phyloP scores from a whole-genome alignment of 2,888 invertebrate species.

The Torymus auratus region DNA sequence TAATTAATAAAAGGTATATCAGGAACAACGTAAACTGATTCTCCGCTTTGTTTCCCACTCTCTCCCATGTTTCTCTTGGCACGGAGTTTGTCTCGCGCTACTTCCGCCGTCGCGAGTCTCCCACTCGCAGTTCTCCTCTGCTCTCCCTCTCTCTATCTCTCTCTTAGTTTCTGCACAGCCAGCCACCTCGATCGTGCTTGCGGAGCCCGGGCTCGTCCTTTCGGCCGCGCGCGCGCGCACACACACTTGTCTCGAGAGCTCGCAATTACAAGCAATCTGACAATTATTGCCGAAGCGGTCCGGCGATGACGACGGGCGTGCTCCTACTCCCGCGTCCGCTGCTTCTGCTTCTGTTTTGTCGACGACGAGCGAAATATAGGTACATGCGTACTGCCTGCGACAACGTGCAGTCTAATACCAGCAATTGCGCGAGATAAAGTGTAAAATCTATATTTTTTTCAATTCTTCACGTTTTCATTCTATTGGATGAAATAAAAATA shows the following conservation, averaged over 20 bases:
- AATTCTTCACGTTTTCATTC: no score
- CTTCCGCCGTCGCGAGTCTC: conserved; percentile 23
- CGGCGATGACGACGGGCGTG: conserved; percentile 58
- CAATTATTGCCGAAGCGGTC: conserved; percentile 69
- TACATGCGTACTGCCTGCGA: not conserved
- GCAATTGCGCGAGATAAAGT: no score
- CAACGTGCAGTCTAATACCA: no score
- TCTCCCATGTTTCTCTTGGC: conserved; percentile 57
- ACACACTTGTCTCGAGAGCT: conserved; percentile 70
- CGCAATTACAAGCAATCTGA: conserved; percentile 74
- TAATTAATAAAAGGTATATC: not conserved
- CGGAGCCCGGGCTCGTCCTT: conserved; percentile 49
- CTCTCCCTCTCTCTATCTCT: conserved; percentile 55
- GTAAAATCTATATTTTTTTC: no score
- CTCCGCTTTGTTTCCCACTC: conserved; percentile 15
- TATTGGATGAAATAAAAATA: no score
- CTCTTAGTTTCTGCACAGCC: conserved; percentile 47
- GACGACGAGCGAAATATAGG: conserved; percentile 6
- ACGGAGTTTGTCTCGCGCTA: conserved; percentile 48
- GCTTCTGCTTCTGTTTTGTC: conserved; percentile 59
- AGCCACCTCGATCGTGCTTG: conserved; percentile 47
- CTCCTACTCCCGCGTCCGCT: conserved; percentile 61
- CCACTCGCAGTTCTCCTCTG: not conserved
- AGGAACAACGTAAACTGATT: not conserved
- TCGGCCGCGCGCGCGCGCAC: conserved; percentile 36